Base-by-base conservation (phyloP, 2,113 vertebrate species). In the Erythrolamprus reginae region DNA sequence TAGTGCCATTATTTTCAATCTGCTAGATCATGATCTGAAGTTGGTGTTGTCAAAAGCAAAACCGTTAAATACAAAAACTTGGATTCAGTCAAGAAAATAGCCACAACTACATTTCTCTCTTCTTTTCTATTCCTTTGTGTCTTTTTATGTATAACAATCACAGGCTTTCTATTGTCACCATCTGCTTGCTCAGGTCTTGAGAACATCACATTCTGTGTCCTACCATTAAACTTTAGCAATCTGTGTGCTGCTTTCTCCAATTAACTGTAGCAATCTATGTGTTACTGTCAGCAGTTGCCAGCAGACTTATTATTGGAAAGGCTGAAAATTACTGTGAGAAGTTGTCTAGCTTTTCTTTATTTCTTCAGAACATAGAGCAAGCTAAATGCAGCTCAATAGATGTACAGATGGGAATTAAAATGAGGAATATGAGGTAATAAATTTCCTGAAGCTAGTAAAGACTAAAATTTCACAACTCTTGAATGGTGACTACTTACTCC, bases 161-260 rank as follows among this genome's bases (percentile, higher is more conserved):
- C 50, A 84, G 70, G 47, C 38, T 91, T 91, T 58, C 38, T 53
- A 56, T 90, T 77, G 33, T 88, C 82, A 53, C 82, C 82, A 55
- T 88, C 55, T 92, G 86, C n/a, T 92, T 92, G 38, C 86, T 21
- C 58, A 77, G 47, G 58, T 87, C 65, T 48, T 56, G 47, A 87
- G 28, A 89, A 0, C n/a, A 38, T 84, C 84, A 47, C 15, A 88
- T 93, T 93, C 89, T 84, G 45, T 17, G 38, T 88, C 86, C 21
- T 91, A 87, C 1, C 0, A 12, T 88, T 87, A 87, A 88, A 38
- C 21, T 26, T 90, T 9, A 4, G 61, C 83, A 91, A 88, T 86
- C 19, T 53, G 89, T 55, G 4, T 61, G 47, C 42, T 4, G 3
- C 82, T 92, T 91, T 86, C n/a, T 89, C 89, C 70, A 77, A 42